phyloP scores from a whole-genome alignment of 1,140 invertebrate species.

The Archivesica marissinica region DNA sequence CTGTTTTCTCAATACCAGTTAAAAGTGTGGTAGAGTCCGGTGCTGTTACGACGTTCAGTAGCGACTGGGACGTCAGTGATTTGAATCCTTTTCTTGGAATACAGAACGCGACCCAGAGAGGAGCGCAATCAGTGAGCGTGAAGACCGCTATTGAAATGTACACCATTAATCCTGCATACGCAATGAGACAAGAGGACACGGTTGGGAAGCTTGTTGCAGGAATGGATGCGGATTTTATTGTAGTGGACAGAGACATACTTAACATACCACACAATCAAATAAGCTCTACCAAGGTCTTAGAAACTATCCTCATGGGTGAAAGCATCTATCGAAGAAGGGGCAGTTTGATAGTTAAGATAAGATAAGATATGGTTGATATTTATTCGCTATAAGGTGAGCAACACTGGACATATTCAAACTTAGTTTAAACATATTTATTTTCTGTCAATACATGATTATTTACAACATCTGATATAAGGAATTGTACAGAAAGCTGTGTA shows the following conservation, averaged over 20 bases:
- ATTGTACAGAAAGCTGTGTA: no score
- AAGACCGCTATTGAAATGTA: slow-evolving; percentile 66
- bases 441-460: no score
- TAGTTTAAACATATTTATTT: no score
- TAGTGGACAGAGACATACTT: slow-evolving; percentile 58
- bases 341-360: no score
- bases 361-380: no score
- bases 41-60: slow-evolving; percentile 55
- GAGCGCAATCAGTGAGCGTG: slow-evolving; percentile 42
- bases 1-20: slow-evolving; percentile 47
- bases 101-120: slow-evolving; percentile 42
- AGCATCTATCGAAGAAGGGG: not conserved
- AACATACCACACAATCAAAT: slow-evolving; percentile 16
- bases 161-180: slow-evolving; percentile 62
- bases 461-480: no score
- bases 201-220: slow-evolving; percentile 48
- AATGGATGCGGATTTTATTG: slow-evolving; percentile 65
- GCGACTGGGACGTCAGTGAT: slow-evolving; percentile 64
- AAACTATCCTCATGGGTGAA: slow-evolving; percentile 51
- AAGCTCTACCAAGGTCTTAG: slow-evolving; percentile 32
- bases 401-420: no score
- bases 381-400: no score
- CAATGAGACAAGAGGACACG: slow-evolving; percentile 62
- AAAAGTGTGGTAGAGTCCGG: slow-evolving; percentile 43
- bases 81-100: slow-evolving; percentile 64